phyloP scores from a whole-genome alignment of 2,113 vertebrate genomes.

The Dendrocopos noguchii region DNA sequence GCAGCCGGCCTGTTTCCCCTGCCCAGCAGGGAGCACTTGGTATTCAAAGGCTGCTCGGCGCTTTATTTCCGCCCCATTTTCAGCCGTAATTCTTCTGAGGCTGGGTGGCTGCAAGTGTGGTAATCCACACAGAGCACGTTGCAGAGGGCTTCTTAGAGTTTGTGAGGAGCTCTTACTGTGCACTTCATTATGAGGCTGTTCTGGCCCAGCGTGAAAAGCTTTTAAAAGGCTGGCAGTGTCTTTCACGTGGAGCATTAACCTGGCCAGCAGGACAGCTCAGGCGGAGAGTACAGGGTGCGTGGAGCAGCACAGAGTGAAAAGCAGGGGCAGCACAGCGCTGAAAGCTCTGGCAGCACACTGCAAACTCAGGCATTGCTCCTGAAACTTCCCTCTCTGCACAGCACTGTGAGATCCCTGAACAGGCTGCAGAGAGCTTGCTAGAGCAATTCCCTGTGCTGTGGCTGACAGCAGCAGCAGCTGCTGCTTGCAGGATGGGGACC shows the following conservation, averaged over 20 bases:
- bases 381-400: constrained; percentile 6
- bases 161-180: constrained; percentile 36
- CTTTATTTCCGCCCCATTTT: constrained; percentile 58
- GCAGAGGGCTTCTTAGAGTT: constrained; percentile 39
- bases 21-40: constrained; percentile 32
- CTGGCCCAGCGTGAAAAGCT: constrained; percentile 55
- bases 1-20: constrained; percentile 48
- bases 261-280: constrained; percentile 22
- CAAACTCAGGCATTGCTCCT: constrained; percentile 8
- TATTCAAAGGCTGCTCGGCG: constrained; percentile 42
- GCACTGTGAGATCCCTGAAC: neutral
- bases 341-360: constrained; percentile 18
- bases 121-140: constrained; percentile 41
- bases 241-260: constrained; percentile 47
- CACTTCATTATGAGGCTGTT: constrained; percentile 28
- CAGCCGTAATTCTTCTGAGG: constrained; percentile 58
- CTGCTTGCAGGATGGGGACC: neutral
- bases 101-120: constrained; percentile 42
- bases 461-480: neutral
- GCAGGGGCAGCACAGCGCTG: neutral
- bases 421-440: neutral
- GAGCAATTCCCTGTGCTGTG: neutral
- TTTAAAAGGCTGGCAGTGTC: constrained; percentile 45
- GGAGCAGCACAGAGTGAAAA: neutral
- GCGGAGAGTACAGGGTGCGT: neutral